phyloP scores from a whole-genome alignment of 53 echinoderm and acorn worm genomes.

The Antedon mediterranea region DNA sequence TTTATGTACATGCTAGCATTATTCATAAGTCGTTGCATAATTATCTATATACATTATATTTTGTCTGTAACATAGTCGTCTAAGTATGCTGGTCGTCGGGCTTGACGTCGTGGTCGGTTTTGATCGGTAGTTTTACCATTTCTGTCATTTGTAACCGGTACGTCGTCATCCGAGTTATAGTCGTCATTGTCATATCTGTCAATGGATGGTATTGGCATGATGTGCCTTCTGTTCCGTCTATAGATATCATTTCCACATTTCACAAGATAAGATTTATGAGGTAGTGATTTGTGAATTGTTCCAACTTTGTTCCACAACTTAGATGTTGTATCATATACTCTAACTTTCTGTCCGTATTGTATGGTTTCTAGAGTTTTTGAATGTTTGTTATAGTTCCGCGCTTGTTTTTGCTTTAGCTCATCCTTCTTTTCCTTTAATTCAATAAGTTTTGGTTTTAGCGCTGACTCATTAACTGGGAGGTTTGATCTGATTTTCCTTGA shows the following conservation, averaged over 20 bases:
- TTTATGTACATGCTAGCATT: too few species aligned
- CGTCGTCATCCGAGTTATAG: neutral
- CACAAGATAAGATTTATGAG: too few species aligned
- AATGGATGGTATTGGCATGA: too few species aligned
- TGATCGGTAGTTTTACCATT: neutral
- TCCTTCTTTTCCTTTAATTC: neutral
- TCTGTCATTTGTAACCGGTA: neutral
- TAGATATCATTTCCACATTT: too few species aligned
- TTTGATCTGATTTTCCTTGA: slow-evolving; percentile 5
- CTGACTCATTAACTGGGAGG: neutral
- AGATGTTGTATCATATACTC: neutral
- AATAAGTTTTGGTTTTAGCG: neutral
- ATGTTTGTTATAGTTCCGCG: neutral
- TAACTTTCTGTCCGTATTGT: neutral
- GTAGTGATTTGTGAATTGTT: too few species aligned
- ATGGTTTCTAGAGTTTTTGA: neutral
- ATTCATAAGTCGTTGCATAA: too few species aligned
- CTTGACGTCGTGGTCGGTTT: neutral
- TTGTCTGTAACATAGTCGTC: neutral
- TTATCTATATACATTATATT: too few species aligned
- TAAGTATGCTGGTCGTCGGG: neutral
- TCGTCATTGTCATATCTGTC: neutral
- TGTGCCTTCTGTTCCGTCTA: too few species aligned
- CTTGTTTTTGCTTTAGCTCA: neutral
- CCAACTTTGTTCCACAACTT: too few species aligned